These are phyloP conservation scores for Nothura maculosa DNA, from an alignment of 2,797 vertebrate species.

Conservation along the genomic window DNA sequence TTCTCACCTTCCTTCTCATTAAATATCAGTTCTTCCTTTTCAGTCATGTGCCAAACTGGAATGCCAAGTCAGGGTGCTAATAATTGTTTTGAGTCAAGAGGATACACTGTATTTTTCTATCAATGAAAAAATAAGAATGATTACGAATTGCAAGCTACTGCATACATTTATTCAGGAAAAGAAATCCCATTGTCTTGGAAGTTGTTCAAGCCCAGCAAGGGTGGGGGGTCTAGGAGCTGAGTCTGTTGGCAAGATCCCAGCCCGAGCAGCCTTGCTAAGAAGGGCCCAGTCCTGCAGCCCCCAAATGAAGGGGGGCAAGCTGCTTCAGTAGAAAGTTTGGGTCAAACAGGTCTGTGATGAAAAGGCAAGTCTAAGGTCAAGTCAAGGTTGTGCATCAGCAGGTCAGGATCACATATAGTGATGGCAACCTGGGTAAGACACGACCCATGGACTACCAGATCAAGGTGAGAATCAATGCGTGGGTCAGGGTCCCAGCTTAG, in stretches of 20 bases:
- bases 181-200: not conserved
- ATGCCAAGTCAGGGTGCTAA: accelerated
- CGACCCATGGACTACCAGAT: accelerated
- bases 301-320: not conserved
- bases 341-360: accelerated
- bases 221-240: not conserved
- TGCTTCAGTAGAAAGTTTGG: accelerated
- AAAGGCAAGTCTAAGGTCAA: accelerated
- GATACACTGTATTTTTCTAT: not conserved
- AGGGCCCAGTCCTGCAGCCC: not conserved
- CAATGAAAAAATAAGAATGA: not conserved
- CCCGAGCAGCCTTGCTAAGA: too few relatives aligned
- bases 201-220: accelerated
- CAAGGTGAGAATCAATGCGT: accelerated
- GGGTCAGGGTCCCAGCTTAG: not conserved
- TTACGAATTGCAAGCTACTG: not conserved
- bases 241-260: not conserved
- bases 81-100: not conserved
- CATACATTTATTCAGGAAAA: not conserved
- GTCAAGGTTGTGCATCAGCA: not conserved
- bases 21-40: not conserved
- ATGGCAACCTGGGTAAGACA: not conserved
- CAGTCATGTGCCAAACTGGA: not conserved
- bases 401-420: not conserved
- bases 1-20: accelerated